Evolutionary conservation across 1,140 invertebrate species (phyloP).

Genomic region (Pygmarrhopalites habei): DNA sequence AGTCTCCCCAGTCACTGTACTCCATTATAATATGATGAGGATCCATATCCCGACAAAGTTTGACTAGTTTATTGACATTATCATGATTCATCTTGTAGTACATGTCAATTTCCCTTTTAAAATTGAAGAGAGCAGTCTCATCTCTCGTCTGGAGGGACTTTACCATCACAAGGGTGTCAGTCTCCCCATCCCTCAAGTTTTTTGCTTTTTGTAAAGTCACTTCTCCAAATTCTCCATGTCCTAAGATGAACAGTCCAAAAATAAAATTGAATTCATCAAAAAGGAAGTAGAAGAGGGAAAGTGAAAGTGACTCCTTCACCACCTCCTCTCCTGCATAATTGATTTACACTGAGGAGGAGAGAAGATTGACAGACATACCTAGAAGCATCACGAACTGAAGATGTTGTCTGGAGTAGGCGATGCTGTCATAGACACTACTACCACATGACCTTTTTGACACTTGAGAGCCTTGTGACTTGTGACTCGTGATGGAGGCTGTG

Average conservation of each 20-base stretch:
- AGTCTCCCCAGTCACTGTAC: slow-evolving; percentile 91
- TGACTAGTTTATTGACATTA: slow-evolving; percentile 68
- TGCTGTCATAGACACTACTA: slow-evolving; percentile 59
- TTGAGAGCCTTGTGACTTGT: slow-evolving; percentile 40
- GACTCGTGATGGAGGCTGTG: slow-evolving; percentile 34
- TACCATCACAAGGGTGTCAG: slow-evolving; percentile 55
- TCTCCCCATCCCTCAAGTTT: slow-evolving; percentile 44
- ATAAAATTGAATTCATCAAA: too few relatives aligned
- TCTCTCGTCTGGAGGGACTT: slow-evolving; percentile 70
- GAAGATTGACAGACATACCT: too few relatives aligned
- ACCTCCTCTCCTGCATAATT: too few relatives aligned
- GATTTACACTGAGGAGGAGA: too few relatives aligned
- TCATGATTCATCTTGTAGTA: slow-evolving; percentile 71
- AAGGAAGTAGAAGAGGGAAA: neutral
- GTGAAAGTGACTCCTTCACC: neutral
- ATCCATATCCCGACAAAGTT: slow-evolving; percentile 61
- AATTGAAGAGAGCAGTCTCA: slow-evolving; percentile 68
- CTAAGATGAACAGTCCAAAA: too few relatives aligned
- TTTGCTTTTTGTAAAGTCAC: slow-evolving; percentile 66
- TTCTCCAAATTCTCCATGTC: slow-evolving; percentile 84
- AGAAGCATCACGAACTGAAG: slow-evolving; percentile 73
- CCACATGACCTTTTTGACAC: slow-evolving; percentile 53
- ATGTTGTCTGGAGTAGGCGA: slow-evolving; percentile 62
- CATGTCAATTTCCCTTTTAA: slow-evolving; percentile 77
- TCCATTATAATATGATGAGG: slow-evolving; percentile 84